These are phyloP conservation scores for Tromatobia lineatoria DNA, from an alignment of 2,888 invertebrate genomes.

Conservation along the genomic window DNA sequence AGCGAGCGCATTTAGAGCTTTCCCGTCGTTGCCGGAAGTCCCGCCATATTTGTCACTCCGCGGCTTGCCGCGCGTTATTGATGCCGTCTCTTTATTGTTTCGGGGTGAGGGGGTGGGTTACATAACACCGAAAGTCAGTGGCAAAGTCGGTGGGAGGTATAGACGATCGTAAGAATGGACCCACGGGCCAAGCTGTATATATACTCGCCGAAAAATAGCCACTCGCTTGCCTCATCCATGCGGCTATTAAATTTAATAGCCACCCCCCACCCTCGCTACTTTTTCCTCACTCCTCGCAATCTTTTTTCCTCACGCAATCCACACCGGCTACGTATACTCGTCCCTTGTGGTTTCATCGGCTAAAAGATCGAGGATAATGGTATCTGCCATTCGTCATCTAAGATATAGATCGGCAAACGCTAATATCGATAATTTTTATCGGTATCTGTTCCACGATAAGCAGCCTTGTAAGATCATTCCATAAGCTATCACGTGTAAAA, in stretches of 20 bases:
- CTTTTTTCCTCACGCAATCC: neutral
- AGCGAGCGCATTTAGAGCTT: constrained; percentile 76
- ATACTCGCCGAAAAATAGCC: constrained; percentile 67
- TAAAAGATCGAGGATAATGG: constrained; percentile 59
- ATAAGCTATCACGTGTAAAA: too few relatives aligned
- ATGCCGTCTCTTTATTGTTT: constrained; percentile 77
- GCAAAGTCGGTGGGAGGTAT: constrained; percentile 40
- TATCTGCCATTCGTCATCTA: constrained; percentile 49
- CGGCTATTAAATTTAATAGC: constrained; percentile 82
- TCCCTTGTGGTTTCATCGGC: constrained; percentile 53
- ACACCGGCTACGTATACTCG: constrained; percentile 25
- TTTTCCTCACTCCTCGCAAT: constrained; percentile 25
- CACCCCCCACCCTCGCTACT: constrained; percentile 61
- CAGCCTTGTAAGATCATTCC: too few relatives aligned
- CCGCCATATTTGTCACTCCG: constrained; percentile 82
- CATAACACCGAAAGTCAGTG: neutral
- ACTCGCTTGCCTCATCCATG: constrained; percentile 66
- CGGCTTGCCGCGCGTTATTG: constrained; percentile 72
- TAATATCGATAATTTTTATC: constrained; percentile 48
- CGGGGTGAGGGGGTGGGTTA: constrained; percentile 49
- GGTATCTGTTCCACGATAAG: neutral
- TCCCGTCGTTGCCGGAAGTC: constrained; percentile 79
- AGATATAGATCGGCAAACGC: constrained; percentile 44
- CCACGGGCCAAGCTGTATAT: constrained; percentile 46
- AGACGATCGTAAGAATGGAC: constrained; percentile 40